These are phyloP conservation scores for Machaerirhynchus nigripectus DNA, from an alignment of 2,113 vertebrate genomes.

Conservation along the genomic window DNA sequence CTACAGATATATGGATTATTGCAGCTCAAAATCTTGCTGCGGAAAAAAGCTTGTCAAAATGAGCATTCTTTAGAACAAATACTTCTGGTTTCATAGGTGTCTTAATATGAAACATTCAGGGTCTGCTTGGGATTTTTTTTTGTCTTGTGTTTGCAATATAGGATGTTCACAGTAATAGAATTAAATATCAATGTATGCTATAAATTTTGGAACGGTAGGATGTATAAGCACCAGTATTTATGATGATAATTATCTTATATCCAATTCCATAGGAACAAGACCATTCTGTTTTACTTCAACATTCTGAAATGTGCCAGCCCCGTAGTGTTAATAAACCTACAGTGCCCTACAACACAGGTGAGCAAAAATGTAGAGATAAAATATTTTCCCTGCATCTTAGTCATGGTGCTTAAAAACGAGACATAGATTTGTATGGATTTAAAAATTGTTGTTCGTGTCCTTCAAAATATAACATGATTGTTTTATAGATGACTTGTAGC, in stretches of 20 bases:
- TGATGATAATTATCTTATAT: background rate
- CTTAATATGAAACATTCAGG: background rate
- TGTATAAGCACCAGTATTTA: background rate
- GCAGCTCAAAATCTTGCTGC: background rate
- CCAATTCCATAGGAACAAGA: constrained; percentile 87
- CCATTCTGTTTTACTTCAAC: constrained; percentile 95
- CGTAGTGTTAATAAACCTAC: constrained; percentile 86
- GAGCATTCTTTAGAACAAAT: background rate
- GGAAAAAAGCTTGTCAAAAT: background rate
- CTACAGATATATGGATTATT: background rate
- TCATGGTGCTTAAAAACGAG: background rate
- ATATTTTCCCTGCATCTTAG: background rate
- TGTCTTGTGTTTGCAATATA: background rate
- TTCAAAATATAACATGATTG: background rate
- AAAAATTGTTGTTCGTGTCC: background rate
- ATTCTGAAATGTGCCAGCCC: constrained; percentile 90
- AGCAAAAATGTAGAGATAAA: constrained; percentile 12
- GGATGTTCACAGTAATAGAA: background rate
- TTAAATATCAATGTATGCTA: background rate
- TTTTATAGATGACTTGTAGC: background rate
- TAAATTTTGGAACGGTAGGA: background rate
- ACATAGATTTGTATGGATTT: background rate
- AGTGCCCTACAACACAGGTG: constrained; percentile 97
- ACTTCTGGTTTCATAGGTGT: background rate
- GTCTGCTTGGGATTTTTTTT: background rate